phyloP scores from a whole-genome alignment of 2,797 vertebrate genomes.

The Lithobates pipiens region DNA sequence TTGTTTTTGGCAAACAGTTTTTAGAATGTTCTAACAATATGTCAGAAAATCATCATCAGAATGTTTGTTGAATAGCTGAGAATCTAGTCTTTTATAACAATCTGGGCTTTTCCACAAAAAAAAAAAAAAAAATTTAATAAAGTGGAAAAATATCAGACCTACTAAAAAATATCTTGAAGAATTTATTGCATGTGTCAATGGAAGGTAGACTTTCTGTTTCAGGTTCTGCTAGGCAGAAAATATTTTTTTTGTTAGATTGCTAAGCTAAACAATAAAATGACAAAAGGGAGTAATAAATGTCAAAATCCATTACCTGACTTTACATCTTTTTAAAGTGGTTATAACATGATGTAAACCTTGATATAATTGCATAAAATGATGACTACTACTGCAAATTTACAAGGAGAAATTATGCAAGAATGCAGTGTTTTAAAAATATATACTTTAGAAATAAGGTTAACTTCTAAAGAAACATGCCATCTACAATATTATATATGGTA shows the following conservation, averaged over 20 bases:
- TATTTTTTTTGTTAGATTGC: conserved; percentile 14
- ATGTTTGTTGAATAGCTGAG: not conserved
- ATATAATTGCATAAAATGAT: conserved; percentile 35
- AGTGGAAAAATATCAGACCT: conserved; percentile 15
- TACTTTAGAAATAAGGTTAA: not conserved
- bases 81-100: not conserved
- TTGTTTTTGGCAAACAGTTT: not conserved
- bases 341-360: conserved; percentile 44
- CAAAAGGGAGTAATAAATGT: conserved; percentile 40
- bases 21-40: not conserved
- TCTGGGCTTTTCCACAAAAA: not conserved
- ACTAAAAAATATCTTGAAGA: conserved; percentile 13
- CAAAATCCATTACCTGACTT: conserved; percentile 37
- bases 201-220: conserved; percentile 18
- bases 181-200: conserved; percentile 38
- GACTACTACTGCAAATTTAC: conserved; percentile 18
- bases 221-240: conserved; percentile 23
- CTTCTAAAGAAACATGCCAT: not conserved
- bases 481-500: no score
- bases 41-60: not conserved
- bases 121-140: not conserved
- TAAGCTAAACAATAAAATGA: conserved; percentile 27
- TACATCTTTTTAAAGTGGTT: conserved; percentile 33
- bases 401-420: conserved; percentile 7
- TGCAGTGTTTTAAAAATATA: conserved; percentile 1